A percentile compares a stretch with the other conserved stretches of the same genome.
Conservation (phyloP, 2,113 vertebrate genomes). For the Anser cygnoides region DNA sequence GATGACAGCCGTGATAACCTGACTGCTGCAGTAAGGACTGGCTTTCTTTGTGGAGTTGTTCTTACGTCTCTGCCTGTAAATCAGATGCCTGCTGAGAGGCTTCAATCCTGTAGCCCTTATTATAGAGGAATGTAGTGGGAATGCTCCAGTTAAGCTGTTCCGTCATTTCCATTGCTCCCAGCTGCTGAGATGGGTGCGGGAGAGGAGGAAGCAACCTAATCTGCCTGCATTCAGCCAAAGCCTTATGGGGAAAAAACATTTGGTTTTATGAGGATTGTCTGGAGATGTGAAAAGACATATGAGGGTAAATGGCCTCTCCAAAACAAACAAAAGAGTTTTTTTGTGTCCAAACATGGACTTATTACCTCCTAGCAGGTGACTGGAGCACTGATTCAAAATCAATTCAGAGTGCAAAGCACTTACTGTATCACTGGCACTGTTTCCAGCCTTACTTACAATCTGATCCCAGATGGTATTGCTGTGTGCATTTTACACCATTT, state of each 20-base stretch:
- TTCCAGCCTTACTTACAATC: neutral
- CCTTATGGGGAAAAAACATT: accelerated
- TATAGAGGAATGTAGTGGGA: neutral
- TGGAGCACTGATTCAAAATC: neutral
- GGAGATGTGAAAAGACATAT: neutral
- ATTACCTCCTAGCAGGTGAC: neutral
- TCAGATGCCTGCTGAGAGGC: neutral
- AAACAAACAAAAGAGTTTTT: neutral
- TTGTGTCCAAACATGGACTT: neutral
- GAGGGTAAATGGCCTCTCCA: no score
- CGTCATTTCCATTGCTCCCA: neutral
- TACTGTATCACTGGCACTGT: neutral
- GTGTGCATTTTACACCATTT: neutral
- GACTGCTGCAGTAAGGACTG: neutral
- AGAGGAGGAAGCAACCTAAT: neutral
- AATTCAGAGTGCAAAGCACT: neutral
- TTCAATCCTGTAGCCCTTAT: neutral
- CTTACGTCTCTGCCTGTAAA: neutral
- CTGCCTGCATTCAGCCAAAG: accelerated
- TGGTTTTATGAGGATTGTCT: neutral
- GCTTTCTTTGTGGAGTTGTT: neutral
- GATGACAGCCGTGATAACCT: neutral
- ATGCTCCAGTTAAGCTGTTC: neutral
- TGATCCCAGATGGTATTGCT: neutral
- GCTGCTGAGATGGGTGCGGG: neutral